phyloP scores from a whole-genome alignment of 2,797 vertebrate genomes.

The Hipposideros larvatus region DNA sequence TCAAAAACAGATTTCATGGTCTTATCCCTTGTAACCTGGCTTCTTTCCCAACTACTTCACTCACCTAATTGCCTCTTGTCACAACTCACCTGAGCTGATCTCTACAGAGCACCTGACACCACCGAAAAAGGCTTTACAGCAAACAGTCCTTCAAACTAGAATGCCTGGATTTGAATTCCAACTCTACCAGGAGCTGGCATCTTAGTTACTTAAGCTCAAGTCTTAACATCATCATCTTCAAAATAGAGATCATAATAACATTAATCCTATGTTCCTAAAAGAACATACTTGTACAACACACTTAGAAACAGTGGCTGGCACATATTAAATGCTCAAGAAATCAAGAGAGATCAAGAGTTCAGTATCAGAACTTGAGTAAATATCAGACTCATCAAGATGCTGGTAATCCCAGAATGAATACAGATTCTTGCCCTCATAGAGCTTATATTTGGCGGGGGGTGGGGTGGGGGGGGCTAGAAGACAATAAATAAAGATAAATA shows the following conservation, averaged over 20 bases:
- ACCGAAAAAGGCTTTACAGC: neutral
- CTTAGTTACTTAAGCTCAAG: neutral
- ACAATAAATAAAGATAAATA: neutral
- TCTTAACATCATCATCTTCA: neutral
- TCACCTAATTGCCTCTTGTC: neutral
- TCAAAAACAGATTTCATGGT: neutral
- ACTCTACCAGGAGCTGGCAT: neutral
- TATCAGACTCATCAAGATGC: neutral
- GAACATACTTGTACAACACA: neutral
- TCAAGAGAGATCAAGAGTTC: neutral
- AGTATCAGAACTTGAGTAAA: neutral
- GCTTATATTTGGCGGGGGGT: neutral
- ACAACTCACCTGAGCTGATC: neutral
- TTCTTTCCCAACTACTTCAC: neutral
- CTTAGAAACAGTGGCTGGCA: neutral
- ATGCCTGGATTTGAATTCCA: neutral
- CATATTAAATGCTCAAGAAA: neutral
- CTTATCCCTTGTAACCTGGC: neutral
- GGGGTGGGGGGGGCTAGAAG: neutral
- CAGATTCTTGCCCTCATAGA: neutral
- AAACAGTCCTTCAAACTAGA: neutral
- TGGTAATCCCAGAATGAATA: neutral
- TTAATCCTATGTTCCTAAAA: neutral
- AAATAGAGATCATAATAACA: neutral
- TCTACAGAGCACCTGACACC: neutral